Conservation (phyloP, 2,113 vertebrate genomes). For the Sapajus apella region DNA sequence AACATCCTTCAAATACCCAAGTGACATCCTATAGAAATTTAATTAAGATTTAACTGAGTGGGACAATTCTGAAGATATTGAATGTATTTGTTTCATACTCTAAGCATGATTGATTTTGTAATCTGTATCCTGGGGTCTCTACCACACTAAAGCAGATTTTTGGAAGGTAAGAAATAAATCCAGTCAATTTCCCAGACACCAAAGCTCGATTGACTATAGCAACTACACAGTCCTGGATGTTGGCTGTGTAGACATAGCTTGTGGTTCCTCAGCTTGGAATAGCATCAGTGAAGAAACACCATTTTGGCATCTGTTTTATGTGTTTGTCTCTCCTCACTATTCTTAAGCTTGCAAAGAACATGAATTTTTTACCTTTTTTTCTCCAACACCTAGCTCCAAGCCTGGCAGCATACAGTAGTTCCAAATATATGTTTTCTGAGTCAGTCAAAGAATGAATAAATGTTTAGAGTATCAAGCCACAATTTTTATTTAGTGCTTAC, state of each 20-base stretch:
- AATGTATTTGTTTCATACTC: not conserved
- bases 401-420: not conserved
- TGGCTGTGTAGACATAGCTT: not conserved
- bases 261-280: not conserved
- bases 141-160: not conserved
- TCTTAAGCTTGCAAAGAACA: not conserved
- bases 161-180: not conserved
- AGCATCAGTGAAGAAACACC: not conserved
- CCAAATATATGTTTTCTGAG: not conserved
- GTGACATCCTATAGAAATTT: not conserved
- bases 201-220: too few species aligned
- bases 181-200: not conserved
- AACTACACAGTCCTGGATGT: not conserved
- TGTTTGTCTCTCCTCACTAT: not conserved
- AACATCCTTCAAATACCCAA: not conserved
- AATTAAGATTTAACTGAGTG: not conserved
- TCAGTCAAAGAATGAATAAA: conserved; percentile 7
- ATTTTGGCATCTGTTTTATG: not conserved
- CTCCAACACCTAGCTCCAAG: not conserved
- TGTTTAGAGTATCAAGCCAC: not conserved
- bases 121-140: not conserved
- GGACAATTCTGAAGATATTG: not conserved
- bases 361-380: not conserved
- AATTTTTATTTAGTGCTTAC: conserved; percentile 3
- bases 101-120: not conserved